These are phyloP conservation scores for Gastracanthus pulcherrimus DNA, from an alignment of 2,888 invertebrate species.

Conservation along the genomic window DNA sequence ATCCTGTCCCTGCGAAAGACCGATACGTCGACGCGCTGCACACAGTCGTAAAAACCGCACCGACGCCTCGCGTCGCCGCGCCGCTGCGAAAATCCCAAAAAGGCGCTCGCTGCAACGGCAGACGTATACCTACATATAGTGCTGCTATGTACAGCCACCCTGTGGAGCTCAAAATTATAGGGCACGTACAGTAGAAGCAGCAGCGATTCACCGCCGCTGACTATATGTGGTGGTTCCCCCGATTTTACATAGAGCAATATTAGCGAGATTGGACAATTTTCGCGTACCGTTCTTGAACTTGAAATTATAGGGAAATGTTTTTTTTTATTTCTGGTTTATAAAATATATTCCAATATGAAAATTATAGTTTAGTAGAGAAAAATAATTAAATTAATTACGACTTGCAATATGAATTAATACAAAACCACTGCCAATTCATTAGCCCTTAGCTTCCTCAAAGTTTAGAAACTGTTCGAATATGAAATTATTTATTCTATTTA, in stretches of 20 bases:
- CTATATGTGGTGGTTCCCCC: background rate
- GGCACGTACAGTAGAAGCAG: too few species aligned
- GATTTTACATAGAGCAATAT: background rate
- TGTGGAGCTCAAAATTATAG: background rate
- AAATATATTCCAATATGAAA: too few species aligned
- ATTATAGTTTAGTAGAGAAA: too few species aligned
- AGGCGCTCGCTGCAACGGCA: background rate
- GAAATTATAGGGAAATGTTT: background rate
- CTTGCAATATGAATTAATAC: too few species aligned
- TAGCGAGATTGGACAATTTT: too few species aligned
- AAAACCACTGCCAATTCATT: too few species aligned
- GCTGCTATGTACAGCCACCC: background rate
- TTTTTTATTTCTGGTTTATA: too few species aligned
- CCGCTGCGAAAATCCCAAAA: background rate
- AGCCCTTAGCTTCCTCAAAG: too few species aligned
- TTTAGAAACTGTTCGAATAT: too few species aligned
- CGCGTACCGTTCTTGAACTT: background rate
- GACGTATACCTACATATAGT: background rate
- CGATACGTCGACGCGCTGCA: background rate
- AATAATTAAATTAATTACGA: too few species aligned
- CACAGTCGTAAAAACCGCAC: background rate
- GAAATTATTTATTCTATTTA: too few species aligned
- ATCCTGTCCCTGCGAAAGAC: background rate
- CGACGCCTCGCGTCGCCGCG: background rate
- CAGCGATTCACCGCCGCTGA: background rate